phyloP scores from a whole-genome alignment of 2,888 invertebrate species.

The Xiphydria camelus region DNA sequence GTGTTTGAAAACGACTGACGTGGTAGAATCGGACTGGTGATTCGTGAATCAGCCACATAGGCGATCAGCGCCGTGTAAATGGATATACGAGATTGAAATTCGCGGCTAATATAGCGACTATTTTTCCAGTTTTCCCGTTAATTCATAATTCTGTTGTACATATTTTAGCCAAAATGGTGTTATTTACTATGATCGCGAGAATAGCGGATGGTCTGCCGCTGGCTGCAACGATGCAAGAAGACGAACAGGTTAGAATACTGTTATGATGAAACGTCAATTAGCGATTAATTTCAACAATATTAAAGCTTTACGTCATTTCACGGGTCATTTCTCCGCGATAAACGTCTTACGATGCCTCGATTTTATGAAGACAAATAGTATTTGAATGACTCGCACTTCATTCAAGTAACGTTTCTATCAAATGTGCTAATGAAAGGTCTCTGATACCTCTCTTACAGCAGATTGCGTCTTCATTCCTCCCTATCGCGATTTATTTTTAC shows the following conservation, averaged over 20 bases:
- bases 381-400: no score
- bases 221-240: conserved; percentile 97
- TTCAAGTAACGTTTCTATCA: no score
- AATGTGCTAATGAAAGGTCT: no score
- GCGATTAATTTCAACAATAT: no score
- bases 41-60: conserved; percentile 32
- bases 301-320: conserved; percentile 18
- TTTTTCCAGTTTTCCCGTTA: conserved; percentile 1
- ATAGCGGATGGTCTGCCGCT: conserved; percentile 93
- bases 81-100: conserved; percentile 24
- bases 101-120: conserved; percentile 8
- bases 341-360: no score
- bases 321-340: conserved; percentile 9
- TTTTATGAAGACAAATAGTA: no score
- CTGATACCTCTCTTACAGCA: no score
- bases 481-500: no score
- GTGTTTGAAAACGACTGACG: conserved; percentile 49
- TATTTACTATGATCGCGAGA: conserved; percentile 97
- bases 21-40: conserved; percentile 43
- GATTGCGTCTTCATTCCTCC: no score
- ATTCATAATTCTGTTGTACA: conserved; percentile 3
- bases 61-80: conserved; percentile 32
- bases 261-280: conserved; percentile 32
- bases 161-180: conserved; percentile 73
- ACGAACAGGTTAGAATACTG: conserved; percentile 80